phyloP scores from a whole-genome alignment of 2,113 vertebrate species.

The Lepus europaeus region DNA sequence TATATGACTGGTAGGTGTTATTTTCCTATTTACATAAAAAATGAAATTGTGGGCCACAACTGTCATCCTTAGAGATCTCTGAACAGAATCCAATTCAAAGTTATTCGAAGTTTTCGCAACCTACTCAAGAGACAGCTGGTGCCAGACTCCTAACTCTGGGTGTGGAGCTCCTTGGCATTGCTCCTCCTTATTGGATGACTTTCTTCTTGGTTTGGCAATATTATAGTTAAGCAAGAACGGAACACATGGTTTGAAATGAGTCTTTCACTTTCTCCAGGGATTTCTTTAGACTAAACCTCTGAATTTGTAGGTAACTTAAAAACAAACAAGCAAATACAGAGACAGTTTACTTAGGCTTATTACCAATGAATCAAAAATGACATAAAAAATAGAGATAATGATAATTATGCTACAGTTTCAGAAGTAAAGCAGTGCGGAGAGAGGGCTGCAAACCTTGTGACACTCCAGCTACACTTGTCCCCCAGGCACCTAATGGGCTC shows the following conservation, averaged over 20 bases:
- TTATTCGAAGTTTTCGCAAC: neutral
- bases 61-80: neutral
- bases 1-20: neutral
- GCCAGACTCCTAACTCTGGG: neutral
- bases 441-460: neutral
- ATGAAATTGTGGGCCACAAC: neutral
- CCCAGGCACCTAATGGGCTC: neutral
- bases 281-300: neutral
- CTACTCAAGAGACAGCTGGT: neutral
- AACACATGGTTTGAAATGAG: constrained; percentile 13
- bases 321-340: neutral
- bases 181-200: neutral
- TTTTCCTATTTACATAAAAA: neutral
- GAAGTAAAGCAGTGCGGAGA: neutral
- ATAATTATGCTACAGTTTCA: neutral
- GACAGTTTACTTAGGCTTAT: neutral
- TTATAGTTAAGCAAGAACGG: neutral
- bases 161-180: neutral
- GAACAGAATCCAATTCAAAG: neutral
- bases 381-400: neutral
- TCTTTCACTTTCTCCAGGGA: neutral
- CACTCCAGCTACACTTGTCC: neutral
- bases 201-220: neutral
- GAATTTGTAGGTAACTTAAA: neutral
- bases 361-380: neutral